Base-by-base conservation (phyloP, 2,113 vertebrate species). In the Macheiramphus alcinus region DNA sequence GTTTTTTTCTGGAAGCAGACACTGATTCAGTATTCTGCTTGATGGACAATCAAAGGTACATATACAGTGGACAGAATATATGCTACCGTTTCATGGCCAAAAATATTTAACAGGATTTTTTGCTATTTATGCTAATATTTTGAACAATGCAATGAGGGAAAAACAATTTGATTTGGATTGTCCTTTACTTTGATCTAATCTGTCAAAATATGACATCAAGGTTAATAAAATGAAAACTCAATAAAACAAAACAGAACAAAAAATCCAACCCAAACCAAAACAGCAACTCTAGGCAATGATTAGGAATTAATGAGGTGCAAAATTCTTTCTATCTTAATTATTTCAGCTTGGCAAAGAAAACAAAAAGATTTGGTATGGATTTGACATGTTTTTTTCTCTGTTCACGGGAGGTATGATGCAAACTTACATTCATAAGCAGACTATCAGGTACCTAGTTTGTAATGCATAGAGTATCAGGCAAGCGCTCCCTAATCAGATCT, bases 11-110 rank as follows among this genome's bases (percentile, higher is more conserved):
- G 43, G 26, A 68, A 75, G 8, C 3, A 65, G 25, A 2, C 13
- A n/a, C 14, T 43, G 29, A 32, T 88, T 72, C 40, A 34, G 1
- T 53, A 71, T 68, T 76, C 61, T 84, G 9, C 43, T 80, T 92
- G 65, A 82, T 21, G 29, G 25, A 83, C 47, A 80, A 48, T 31
- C 38, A 70, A 42, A 71, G 16, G 16, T 58, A 79, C 34, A 22
- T 25, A 13, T 13, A 32, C 12, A 74, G 23, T 11, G 11, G 18
- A 68, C 7, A 62, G 21, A 74, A 75, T 8, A 20, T 36, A 47
- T 27, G 22, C 4, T 80, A 8, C 11, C 0, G 0, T 55, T 87
- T 56, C 34, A 21, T 56, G 8, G 8, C 9, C 2, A 3, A 79
- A 94, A 76, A 55, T 66, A 74, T 67, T 73, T 67, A 53, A n/a